Percentiles rank a stretch among this genome's conserved stretches.
Evolutionary conservation across 1,140 invertebrate genomes (phyloP).

Genomic region (Oryzaephilus surinamensis): DNA sequence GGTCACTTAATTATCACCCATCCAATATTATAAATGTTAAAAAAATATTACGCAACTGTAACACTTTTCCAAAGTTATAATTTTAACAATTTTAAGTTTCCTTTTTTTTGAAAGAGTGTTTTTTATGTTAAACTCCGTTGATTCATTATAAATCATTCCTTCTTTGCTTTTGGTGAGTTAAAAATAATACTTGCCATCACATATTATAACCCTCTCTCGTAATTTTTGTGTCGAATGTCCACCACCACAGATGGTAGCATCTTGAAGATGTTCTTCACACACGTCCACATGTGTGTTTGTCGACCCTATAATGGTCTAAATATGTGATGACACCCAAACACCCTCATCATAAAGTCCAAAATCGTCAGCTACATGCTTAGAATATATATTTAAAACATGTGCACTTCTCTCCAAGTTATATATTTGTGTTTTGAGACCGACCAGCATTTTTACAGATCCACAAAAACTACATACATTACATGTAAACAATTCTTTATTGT

Average conservation of each 20-base stretch:
- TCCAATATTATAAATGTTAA: no score
- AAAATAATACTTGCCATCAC: no score
- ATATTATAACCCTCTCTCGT: conserved; percentile 26
- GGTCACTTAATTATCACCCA: no score
- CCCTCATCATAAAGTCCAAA: conserved; percentile 8
- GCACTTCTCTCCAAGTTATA: conserved; percentile 8
- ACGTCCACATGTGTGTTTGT: conserved; percentile 25
- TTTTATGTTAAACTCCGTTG: no score
- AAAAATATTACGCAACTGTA: no score
- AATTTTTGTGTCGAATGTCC: background rate
- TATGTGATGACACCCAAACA: conserved; percentile 2
- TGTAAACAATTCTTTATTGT: conserved; percentile 27
- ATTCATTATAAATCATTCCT: no score
- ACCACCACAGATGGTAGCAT: conserved; percentile 22
- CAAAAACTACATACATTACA: conserved; percentile 25
- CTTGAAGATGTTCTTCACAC: conserved; percentile 33
- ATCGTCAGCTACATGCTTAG: conserved; percentile 4
- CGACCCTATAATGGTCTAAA: conserved; percentile 14
- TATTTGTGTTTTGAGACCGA: conserved; percentile 29
- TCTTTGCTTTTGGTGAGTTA: no score
- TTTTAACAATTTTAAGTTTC: no score
- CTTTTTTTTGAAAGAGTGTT: no score
- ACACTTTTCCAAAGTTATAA: no score
- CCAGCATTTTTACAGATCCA: conserved; percentile 25
- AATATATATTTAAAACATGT: conserved; percentile 21